Evolutionary conservation across 2,888 invertebrate species (phyloP), one percentile per base, ranked within the genome.

Genomic region (Drosophila engyochracea): DNA sequence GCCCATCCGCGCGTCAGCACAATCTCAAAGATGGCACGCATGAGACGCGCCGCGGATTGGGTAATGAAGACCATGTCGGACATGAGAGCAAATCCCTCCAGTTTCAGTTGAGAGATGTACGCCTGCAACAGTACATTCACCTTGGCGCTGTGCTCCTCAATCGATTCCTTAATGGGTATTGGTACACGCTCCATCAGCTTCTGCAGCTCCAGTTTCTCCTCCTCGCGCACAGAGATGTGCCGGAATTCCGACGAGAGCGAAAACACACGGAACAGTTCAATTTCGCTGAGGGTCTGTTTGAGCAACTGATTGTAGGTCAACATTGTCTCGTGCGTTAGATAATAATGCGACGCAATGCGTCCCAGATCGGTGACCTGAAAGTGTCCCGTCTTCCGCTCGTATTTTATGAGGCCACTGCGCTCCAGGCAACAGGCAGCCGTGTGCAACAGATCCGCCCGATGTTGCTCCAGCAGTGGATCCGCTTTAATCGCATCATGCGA

Each of bases 61-160:
- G 99, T 99, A 0, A 99, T 98, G 92, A 98, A 99, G 5, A 99
- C 98, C 99, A 99, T 99, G 93, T 99, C 99, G 0, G 99, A 97
- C 98, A 99, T 99, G 3, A 99, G 94, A 0, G 99, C 99, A 93
- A 99, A 99, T 0, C 99, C 99, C 91, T 99, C 99, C 65, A 99
- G 94, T 94, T 99, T 99, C 82, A 99, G 94, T 93, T 99, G 99
- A 0, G 99, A 99, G 78, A 99, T 99, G 94, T 99, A 99, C 0
- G 99, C 99, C 93, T 99, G 99, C 0, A 99, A 94, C 0, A 99
- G 94, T 12, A 99, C 98, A 93, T 99, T 99, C 35, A 99, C 96
- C 88, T 99, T 99, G 0, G 99, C 99, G 70, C 93, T 93, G 0
- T 99, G 97, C 92, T 99, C 99, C 91, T 99, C 99, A 79, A 99